A percentile compares a stretch with the other conserved stretches of the same genome.
Evolutionary conservation across 2,888 invertebrate genomes (phyloP).

Genomic region (Cephonodes hylas): DNA sequence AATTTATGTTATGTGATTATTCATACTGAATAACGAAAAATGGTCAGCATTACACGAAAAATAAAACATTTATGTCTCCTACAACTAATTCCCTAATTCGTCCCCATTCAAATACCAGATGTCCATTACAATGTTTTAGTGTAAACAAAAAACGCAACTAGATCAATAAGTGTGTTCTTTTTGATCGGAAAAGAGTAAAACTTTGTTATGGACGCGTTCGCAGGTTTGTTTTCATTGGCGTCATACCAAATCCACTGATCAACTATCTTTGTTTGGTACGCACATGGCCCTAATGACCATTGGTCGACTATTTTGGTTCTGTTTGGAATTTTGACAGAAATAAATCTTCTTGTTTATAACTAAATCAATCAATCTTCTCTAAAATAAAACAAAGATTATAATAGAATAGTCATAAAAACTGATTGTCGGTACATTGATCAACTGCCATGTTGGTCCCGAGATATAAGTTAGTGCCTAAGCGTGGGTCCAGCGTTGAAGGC

Average conservation of each 20-base stretch:
- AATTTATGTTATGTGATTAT: no score
- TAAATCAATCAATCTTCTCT: conserved; percentile 7
- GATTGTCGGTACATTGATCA: background rate
- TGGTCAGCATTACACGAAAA: no score
- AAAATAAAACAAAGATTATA: background rate
- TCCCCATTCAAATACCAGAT: conserved; percentile 19
- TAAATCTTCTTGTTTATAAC: background rate
- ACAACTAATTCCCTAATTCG: background rate
- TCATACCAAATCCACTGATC: conserved; percentile 35
- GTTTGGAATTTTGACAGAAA: conserved; percentile 11
- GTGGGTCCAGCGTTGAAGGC: no score
- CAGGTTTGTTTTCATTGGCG: conserved; percentile 51
- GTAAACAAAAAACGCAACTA: conserved; percentile 30
- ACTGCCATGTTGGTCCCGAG: background rate
- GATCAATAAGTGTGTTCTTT: conserved; percentile 44
- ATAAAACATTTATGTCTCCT: background rate
- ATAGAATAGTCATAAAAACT: background rate
- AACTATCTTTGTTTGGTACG: conserved; percentile 10
- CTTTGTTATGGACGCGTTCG: conserved; percentile 41
- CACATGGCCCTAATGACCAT: conserved; percentile 9
- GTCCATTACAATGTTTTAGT: conserved; percentile 14
- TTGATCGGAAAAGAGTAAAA: conserved; percentile 52
- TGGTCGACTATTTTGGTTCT: conserved; percentile 5
- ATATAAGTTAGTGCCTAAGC: no score
- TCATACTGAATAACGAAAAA: no score